These are phyloP conservation scores for Parotocinclus haroldoi DNA, from an alignment of 2,797 vertebrate genomes.

Conservation along the genomic window DNA sequence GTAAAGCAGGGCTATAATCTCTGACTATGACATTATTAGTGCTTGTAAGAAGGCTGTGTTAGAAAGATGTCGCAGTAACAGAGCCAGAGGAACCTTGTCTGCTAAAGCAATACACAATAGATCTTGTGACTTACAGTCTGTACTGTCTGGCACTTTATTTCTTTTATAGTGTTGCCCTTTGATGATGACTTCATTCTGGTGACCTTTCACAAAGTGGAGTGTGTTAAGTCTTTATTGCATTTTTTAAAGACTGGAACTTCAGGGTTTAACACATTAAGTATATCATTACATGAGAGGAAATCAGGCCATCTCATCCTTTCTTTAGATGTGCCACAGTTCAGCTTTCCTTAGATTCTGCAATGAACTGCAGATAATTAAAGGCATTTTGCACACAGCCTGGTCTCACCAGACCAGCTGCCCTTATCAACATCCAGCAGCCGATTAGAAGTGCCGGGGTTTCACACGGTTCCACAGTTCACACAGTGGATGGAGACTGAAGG, in stretches of 20 bases:
- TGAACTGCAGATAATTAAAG: constrained; percentile 34
- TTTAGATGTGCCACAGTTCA: too few relatives aligned
- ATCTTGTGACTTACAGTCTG: too few relatives aligned
- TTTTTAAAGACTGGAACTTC: constrained; percentile 4
- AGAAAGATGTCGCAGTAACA: too few relatives aligned
- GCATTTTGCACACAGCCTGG: constrained; percentile 31
- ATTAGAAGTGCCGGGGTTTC: constrained; percentile 31
- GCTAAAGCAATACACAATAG: constrained; percentile 14
- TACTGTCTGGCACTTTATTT: constrained; percentile 21
- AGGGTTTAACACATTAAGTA: constrained; percentile 14
- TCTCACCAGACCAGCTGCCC: constrained; percentile 25
- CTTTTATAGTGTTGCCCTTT: constrained; percentile 25
- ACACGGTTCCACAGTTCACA: constrained; percentile 31
- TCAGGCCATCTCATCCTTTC: too few relatives aligned
- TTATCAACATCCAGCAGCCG: constrained; percentile 35
- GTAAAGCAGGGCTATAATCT: too few relatives aligned
- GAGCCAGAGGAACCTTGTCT: too few relatives aligned
- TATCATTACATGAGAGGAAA: constrained; percentile 3
- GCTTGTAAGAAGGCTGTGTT: too few relatives aligned
- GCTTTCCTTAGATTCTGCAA: constrained; percentile 2
- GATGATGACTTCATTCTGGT: constrained; percentile 16
- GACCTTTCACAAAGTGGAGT: constrained; percentile 28
- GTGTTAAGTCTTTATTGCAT: constrained; percentile 29
- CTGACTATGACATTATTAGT: too few relatives aligned
- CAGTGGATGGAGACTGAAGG: constrained; percentile 35